These are phyloP conservation scores for Jacana jacana DNA, from an alignment of 2,113 vertebrate genomes.

Conservation along the genomic window DNA sequence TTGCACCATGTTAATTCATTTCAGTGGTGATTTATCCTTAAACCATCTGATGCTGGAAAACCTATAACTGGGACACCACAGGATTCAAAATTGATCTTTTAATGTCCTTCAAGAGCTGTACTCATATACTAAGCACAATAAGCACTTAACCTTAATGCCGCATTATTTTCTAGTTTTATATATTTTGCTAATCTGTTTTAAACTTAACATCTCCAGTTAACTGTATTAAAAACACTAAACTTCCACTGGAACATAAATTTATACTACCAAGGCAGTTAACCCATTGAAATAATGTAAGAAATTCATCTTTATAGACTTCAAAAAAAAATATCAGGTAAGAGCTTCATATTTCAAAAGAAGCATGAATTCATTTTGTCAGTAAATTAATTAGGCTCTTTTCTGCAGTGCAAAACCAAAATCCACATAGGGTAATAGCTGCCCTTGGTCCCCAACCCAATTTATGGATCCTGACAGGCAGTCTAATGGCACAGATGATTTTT, in stretches of 20 bases:
- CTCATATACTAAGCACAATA: background rate
- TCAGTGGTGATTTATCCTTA: background rate
- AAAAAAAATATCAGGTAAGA: background rate
- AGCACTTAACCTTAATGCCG: background rate
- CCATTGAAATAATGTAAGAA: background rate
- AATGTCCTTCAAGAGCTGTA: background rate
- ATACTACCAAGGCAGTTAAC: background rate
- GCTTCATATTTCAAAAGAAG: background rate
- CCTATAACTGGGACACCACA: background rate
- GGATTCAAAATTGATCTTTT: background rate
- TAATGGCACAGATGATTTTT: conserved; percentile 21
- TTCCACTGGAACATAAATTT: background rate
- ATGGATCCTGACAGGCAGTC: background rate
- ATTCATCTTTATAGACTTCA: background rate
- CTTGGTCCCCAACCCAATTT: conserved; percentile 21
- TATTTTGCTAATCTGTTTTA: background rate
- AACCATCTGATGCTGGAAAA: background rate
- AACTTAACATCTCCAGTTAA: background rate
- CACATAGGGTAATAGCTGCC: background rate
- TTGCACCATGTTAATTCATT: background rate
- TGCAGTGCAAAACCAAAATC: conserved; percentile 7
- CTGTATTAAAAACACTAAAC: background rate
- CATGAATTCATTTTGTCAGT: background rate
- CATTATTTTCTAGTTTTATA: background rate
- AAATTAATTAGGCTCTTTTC: conserved; percentile 13